Evolutionary conservation across 1,140 invertebrate species (phyloP).

Genomic region (Cotesia chilonis): DNA sequence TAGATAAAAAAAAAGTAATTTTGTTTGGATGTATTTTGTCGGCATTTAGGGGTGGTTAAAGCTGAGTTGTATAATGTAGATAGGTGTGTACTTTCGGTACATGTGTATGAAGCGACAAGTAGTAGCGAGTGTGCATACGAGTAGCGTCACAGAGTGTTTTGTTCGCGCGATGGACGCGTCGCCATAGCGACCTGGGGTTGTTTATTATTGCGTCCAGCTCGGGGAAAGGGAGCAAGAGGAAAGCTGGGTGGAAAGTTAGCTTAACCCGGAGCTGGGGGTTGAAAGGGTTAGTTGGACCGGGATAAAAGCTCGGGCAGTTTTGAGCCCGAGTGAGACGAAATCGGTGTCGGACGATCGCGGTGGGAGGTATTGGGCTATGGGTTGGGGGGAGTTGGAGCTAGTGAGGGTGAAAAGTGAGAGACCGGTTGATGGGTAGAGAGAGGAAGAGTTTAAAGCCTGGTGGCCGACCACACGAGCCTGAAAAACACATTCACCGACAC

Average conservation of each 20-base stretch:
- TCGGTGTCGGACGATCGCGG: conserved; percentile 17
- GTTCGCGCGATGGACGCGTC: conserved; percentile 63
- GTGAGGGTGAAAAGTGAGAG: conserved; percentile 30
- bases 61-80: not conserved
- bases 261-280: conserved; percentile 21
- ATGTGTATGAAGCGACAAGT: conserved; percentile 29
- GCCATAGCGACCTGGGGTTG: conserved; percentile 63
- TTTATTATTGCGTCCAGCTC: conserved; percentile 65
- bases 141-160: conserved; percentile 53
- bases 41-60: conserved; percentile 17
- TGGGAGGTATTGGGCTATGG: conserved; percentile 32
- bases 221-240: conserved; percentile 40
- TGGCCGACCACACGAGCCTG: conserved; percentile 63
- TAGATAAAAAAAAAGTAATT: not conserved
- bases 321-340: conserved; percentile 14
- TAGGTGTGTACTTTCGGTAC: conserved; percentile 13
- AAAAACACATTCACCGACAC: conserved; percentile 61
- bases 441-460: conserved; percentile 47
- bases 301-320: conserved; percentile 41
- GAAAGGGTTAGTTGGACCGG: conserved; percentile 28
- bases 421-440: conserved; percentile 42
- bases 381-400: conserved; percentile 17
- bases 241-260: conserved; percentile 26
- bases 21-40: conserved; percentile 8
- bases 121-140: not conserved